Evolutionary conservation across 2,113 vertebrate species (phyloP), one percentile per base, ranked within the genome.

Genomic region (Triplophysa dalaica): DNA sequence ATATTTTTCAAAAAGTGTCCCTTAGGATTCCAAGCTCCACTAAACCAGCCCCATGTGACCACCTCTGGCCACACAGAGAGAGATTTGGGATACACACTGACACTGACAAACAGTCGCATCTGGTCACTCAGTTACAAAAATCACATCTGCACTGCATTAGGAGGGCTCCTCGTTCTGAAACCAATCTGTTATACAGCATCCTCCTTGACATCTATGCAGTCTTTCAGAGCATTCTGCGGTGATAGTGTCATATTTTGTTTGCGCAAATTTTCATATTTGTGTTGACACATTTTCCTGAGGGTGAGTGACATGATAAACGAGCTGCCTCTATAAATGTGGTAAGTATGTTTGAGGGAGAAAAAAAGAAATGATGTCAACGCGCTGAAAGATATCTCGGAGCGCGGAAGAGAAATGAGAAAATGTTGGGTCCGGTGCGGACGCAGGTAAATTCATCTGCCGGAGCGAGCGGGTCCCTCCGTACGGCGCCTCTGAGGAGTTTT

Each of bases 401-500:
- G 60, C 41, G 33, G 66, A 50, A 67, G 29, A 66, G 4, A 78
- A 78, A 79, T 78, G 21, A 77, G 50, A 58, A 70, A 66, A 41
- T 9, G 19, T 33, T 64, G 10, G 68, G 69, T 33, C 22, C 61
- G 68, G 67, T 69, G 21, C 41, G 67, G 6, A n/a, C 56, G 38
- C 66, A 67, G 63, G 79, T 75, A 70, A 79, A 26, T 29, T 68
- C 19, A 8, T 72, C 26, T 17, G 50, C 43, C 22, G 52, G 77
- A 68, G 68, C 6, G 52, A 62, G 29, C 33, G 6, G 7, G 56
- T 67, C 58, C 54, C 64, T 63, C 33, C 54, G 38, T n/a, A 8
- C 21, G 2, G n/a, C 12, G 65, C 41, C 74, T 82, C 80, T 0
- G 38, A 82, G 79, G 70, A 84, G 80, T 62, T 79, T 84, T 76